Evolutionary conservation across 1,140 invertebrate species (phyloP).

Genomic region (Galendromus occidentalis): DNA sequence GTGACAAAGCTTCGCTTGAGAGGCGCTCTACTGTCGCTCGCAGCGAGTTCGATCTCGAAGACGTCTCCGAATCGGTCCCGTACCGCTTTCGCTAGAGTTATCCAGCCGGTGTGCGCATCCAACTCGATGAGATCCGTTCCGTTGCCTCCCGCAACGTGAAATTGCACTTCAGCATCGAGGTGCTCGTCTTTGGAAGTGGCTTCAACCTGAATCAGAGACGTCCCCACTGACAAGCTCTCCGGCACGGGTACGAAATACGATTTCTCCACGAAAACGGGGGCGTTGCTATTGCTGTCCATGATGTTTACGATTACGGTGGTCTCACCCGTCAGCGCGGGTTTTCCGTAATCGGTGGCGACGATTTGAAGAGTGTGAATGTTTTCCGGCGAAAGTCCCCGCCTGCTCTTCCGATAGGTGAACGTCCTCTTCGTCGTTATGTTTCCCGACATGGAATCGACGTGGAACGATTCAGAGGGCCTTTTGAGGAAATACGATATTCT

Average conservation of each 20-base stretch:
- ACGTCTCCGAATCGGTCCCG: constrained; percentile 32
- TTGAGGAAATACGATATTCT: constrained; percentile 73
- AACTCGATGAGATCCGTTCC: constrained; percentile 53
- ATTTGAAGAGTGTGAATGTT: constrained; percentile 66
- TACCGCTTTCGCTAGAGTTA: constrained; percentile 42
- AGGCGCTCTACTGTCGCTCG: constrained; percentile 61
- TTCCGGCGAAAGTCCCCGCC: constrained; percentile 52
- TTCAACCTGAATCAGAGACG: constrained; percentile 43
- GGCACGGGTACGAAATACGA: constrained; percentile 62
- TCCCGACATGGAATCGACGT: constrained; percentile 68
- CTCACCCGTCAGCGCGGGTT: constrained; percentile 67
- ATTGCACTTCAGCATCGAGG: constrained; percentile 54
- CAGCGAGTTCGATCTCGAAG: constrained; percentile 45
- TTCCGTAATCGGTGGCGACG: constrained; percentile 73
- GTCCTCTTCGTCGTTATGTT: constrained; percentile 65
- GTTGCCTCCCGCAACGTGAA: constrained; percentile 39
- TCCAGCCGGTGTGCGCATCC: constrained; percentile 45
- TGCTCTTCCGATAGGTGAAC: constrained; percentile 36
- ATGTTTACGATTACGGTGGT: constrained; percentile 63
- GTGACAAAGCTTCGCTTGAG: constrained; percentile 49
- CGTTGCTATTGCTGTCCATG: constrained; percentile 70
- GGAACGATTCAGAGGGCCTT: constrained; percentile 71
- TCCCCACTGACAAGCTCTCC: constrained; percentile 45
- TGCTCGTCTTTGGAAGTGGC: constrained; percentile 55
- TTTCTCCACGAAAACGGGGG: constrained; percentile 50